These are phyloP conservation scores for Phenganax subtilis DNA, from an alignment of 92 coral and sea anemone genomes.

Conservation along the genomic window DNA sequence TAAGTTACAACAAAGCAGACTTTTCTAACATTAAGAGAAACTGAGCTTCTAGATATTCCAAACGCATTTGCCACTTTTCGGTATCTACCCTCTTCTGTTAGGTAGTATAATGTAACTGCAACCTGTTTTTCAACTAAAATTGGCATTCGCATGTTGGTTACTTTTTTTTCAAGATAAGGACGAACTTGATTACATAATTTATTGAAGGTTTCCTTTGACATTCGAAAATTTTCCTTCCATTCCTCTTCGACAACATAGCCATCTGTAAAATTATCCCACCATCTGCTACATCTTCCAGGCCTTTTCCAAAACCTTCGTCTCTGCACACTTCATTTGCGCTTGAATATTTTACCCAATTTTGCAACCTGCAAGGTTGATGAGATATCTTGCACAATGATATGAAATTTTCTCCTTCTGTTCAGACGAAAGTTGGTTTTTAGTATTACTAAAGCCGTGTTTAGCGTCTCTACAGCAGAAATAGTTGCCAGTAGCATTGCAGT, in stretches of 20 bases:
- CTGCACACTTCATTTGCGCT: no score
- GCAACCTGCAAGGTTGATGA: no score
- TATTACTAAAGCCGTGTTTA: no score
- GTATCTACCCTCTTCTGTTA: constrained; percentile 53
- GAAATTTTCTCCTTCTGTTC: no score
- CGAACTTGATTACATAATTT: constrained; percentile 35
- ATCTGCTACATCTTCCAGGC: constrained; percentile 45
- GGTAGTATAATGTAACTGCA: constrained; percentile 45
- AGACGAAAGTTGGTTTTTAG: no score
- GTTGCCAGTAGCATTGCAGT: no score
- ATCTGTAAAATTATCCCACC: constrained; percentile 21
- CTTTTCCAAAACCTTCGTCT: constrained; percentile 38
- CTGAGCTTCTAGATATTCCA: constrained; percentile 39
- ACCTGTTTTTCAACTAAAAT: constrained; percentile 50
- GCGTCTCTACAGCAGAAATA: no score
- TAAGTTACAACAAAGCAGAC: not conserved
- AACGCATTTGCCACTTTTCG: constrained; percentile 55
- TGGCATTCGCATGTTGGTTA: constrained; percentile 42
- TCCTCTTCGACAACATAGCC: constrained; percentile 21
- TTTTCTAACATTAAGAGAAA: not conserved
- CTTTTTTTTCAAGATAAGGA: constrained; percentile 33
- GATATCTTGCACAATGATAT: no score
- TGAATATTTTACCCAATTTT: no score
- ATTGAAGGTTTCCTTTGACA: constrained; percentile 32
- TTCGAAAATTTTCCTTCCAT: constrained; percentile 44